A percentile compares a stretch with the other conserved stretches of the same genome.
Evolutionary conservation across 2,888 invertebrate genomes (phyloP).

Genomic region (Leptura quadrifasciata): DNA sequence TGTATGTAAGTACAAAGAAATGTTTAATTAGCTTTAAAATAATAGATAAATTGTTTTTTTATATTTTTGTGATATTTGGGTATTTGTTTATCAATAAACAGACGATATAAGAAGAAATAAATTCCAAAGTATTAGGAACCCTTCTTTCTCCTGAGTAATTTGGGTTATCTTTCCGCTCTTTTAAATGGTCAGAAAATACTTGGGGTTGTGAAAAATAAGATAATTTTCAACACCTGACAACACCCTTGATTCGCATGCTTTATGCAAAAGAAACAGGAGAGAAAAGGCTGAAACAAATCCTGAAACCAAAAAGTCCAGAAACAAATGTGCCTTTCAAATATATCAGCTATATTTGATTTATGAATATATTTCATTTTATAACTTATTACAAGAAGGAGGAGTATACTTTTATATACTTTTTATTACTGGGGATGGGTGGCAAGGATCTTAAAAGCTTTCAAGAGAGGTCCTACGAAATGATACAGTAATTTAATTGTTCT

Average conservation of each 20-base stretch:
- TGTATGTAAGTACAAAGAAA: too few relatives aligned
- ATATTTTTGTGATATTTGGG: too few relatives aligned
- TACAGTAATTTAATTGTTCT: not conserved
- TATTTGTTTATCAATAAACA: too few relatives aligned
- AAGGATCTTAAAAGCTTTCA: not conserved
- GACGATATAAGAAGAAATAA: too few relatives aligned
- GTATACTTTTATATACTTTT: not conserved
- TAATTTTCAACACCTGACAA: not conserved
- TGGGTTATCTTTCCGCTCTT: not conserved
- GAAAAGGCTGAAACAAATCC: not conserved
- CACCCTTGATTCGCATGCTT: not conserved
- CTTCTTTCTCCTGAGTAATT: not conserved
- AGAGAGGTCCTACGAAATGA: not conserved
- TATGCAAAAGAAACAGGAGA: not conserved
- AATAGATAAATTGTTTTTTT: too few relatives aligned
- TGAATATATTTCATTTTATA: not conserved
- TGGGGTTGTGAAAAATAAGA: not conserved
- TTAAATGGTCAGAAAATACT: not conserved
- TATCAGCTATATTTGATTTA: not conserved
- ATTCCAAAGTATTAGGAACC: too few relatives aligned
- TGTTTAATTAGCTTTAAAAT: too few relatives aligned
- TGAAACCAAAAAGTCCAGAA: constrained; percentile 3
- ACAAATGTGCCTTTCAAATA: not conserved
- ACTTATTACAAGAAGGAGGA: not conserved
- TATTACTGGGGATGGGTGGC: not conserved